Base-by-base conservation (phyloP, 2,888 invertebrate species). In the Myathropa florea region DNA sequence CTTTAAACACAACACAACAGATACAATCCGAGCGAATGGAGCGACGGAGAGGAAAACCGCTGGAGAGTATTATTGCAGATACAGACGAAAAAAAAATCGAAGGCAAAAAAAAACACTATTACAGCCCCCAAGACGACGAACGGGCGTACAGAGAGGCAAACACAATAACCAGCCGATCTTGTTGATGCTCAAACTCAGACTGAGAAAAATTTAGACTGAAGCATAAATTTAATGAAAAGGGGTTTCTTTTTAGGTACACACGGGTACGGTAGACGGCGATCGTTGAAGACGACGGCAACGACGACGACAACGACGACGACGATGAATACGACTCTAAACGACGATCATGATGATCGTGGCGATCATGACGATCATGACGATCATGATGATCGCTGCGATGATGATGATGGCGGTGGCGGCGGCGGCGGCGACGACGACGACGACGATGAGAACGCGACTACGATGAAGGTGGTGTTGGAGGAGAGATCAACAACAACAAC, bases 141-240 rank as follows among this genome's bases (percentile, higher is more conserved):
- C 71, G 60, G 46, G n/a, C 28, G 26, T 7, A 60, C 28, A 77
- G 46, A 63, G 23, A n/a, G 14, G 28, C 26, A 21, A 63, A 39
- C 71, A 53, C 59, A 71, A 79, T 28, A 67, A n/a, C 72, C 83
- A 87, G 75, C 83, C 87, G 87, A 87, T 89, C 89, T 83, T 82
- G 77, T 88, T 89, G 89, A 90, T 90, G 90, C 90, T 90, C 90
- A 89, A 90, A 91, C 91, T 90, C 90, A 89, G 90, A 91, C 92
- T 91, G 91, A 91, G 90, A 89, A 89, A 89, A 91, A 91, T 91
- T 89, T 90, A 89, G 90, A 90, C 90, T 90, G 89, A 88, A 85
- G 90, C 89, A 89, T 90, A 89, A 89, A 90, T 91, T 91, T 90
- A 90, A 90, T 90, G 73, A 88, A 90, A 90, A 89, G 89, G 90